phyloP scores from a whole-genome alignment of 2,797 vertebrate genomes.

The Enteromius paludinosus region DNA sequence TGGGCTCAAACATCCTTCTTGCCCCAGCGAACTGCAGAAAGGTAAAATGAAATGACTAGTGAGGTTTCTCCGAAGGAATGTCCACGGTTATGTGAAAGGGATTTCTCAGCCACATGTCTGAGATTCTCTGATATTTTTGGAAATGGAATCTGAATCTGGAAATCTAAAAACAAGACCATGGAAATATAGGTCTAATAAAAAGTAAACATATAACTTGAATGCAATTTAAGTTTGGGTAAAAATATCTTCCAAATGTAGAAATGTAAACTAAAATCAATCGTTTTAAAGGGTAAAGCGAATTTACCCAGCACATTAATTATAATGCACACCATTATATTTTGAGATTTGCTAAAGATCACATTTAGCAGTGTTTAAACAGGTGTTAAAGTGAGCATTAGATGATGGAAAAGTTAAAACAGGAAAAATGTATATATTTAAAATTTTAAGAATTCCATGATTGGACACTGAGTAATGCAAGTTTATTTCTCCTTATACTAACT shows the following conservation, averaged over 20 bases:
- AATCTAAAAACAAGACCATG: background rate
- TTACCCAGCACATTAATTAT: background rate
- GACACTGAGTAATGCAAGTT: background rate
- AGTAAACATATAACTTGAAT: background rate
- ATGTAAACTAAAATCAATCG: background rate
- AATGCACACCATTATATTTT: background rate
- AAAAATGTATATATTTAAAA: background rate
- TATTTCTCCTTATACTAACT: background rate
- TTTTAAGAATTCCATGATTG: background rate
- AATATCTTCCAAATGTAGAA: background rate
- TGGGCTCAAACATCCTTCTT: slow-evolving; percentile 45
- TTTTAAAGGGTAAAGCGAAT: background rate
- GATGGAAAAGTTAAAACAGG: background rate
- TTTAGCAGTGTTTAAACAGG: background rate
- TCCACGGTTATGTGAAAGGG: background rate
- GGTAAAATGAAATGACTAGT: slow-evolving; percentile 45
- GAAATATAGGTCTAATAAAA: background rate
- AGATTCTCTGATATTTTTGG: slow-evolving; percentile 46
- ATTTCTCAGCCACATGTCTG: slow-evolving; percentile 36
- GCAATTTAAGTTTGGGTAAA: background rate
- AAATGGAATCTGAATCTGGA: slow-evolving; percentile 49
- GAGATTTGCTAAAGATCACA: background rate
- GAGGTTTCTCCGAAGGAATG: slow-evolving; percentile 31
- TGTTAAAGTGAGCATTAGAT: background rate
- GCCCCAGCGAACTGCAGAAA: slow-evolving; percentile 38